Conservation (phyloP, 2,797 vertebrate species). For the Lates japonicus region DNA sequence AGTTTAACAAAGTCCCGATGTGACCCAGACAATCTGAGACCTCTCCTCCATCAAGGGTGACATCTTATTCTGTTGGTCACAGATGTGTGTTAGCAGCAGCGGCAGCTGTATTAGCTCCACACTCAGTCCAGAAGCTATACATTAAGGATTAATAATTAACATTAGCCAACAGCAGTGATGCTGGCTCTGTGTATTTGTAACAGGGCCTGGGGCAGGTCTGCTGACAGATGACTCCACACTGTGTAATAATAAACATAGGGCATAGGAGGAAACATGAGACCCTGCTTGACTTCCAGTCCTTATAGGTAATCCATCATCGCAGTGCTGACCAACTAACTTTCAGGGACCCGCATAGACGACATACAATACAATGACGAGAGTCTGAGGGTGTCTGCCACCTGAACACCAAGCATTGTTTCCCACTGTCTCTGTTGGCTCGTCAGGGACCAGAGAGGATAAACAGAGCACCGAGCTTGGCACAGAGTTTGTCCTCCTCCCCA, state of each 20-base stretch:
- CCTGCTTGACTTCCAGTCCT: conserved; percentile 64
- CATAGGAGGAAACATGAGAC: conserved; percentile 66
- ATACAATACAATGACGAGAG: conserved; percentile 48
- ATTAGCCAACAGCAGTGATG: conserved; percentile 30
- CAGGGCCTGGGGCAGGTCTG: conserved; percentile 44
- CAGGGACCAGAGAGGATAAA: conserved; percentile 76
- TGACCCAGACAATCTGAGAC: conserved; percentile 1
- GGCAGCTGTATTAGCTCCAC: conserved; percentile 24
- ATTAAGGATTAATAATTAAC: conserved; percentile 45
- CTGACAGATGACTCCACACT: conserved; percentile 72
- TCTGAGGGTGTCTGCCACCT: conserved; percentile 17
- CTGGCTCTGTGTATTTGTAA: conserved; percentile 39
- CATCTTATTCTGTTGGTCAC: conserved; percentile 11
- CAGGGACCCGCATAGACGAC: conserved; percentile 38
- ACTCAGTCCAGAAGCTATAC: conserved; percentile 14
- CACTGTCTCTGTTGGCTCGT: conserved; percentile 58
- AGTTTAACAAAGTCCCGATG: neutral
- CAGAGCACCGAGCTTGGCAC: conserved; percentile 74
- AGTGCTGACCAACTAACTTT: conserved; percentile 70
- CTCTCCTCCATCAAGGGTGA: neutral
- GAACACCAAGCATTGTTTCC: conserved; percentile 71
- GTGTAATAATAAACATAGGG: conserved; percentile 76
- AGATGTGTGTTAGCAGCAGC: neutral
- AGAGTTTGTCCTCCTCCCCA: conserved; percentile 76
- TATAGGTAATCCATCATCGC: conserved; percentile 75